A percentile compares a stretch with the other conserved stretches of the same genome.
Evolutionary conservation across 2,113 vertebrate species (phyloP).

Genomic region (Candoia aspera): DNA sequence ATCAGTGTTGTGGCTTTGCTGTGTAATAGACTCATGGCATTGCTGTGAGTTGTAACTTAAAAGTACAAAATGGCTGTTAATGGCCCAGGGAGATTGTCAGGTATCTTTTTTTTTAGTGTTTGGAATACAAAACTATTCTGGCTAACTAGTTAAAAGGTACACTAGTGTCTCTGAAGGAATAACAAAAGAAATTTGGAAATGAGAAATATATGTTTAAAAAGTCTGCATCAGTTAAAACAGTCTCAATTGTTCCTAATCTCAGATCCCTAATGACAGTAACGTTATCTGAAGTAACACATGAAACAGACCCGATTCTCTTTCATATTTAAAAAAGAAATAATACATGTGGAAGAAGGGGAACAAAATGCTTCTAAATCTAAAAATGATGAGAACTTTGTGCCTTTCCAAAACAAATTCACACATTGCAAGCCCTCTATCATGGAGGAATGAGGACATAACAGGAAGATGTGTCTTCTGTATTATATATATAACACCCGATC

Average conservation of each 20-base stretch:
- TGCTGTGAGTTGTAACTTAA: not conserved
- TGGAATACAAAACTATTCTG: not conserved
- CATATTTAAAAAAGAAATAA: not conserved
- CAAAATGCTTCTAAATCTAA: not conserved
- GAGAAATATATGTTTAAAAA: not conserved
- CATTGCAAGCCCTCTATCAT: not conserved
- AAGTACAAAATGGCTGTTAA: not conserved
- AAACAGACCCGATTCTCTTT: not conserved
- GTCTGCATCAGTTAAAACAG: not conserved
- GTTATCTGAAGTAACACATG: not conserved
- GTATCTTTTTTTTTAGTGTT: not conserved
- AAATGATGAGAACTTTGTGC: not conserved
- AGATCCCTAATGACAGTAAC: not conserved
- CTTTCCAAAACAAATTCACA: not conserved
- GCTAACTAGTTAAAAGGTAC: not conserved
- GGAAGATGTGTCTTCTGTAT: not conserved
- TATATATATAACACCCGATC: not conserved
- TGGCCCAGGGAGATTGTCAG: not conserved
- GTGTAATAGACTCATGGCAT: not conserved
- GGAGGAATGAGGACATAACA: not conserved
- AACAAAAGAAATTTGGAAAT: not conserved
- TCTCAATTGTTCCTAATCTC: not conserved
- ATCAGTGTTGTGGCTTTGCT: not conserved
- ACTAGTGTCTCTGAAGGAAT: not conserved
- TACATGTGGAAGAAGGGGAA: not conserved